Evolutionary conservation across 2,888 invertebrate genomes (phyloP).

Genomic region (Synergus itoensis): DNA sequence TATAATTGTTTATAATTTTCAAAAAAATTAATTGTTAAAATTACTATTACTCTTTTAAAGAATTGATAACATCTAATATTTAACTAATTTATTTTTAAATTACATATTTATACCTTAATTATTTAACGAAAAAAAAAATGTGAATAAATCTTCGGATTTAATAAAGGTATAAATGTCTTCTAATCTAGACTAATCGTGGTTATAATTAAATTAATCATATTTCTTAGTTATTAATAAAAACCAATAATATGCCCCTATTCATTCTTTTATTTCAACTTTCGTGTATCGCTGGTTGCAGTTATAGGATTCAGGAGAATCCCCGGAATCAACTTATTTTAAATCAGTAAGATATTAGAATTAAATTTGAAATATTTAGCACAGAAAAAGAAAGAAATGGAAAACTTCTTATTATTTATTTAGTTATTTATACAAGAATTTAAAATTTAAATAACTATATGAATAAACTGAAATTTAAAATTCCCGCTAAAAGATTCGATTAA

Average conservation of each 20-base stretch:
- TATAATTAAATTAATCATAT: too few relatives aligned
- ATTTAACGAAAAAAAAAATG: too few relatives aligned
- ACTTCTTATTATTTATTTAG: not conserved
- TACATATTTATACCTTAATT: too few relatives aligned
- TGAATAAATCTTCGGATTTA: too few relatives aligned
- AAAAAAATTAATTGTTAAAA: too few relatives aligned
- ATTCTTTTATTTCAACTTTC: not conserved
- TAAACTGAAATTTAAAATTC: not conserved
- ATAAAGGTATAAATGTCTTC: too few relatives aligned
- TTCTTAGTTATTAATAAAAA: not conserved
- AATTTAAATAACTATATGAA: not conserved
- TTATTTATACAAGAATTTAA: not conserved
- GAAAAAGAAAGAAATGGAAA: not conserved
- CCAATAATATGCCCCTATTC: not conserved
- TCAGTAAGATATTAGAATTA: too few relatives aligned
- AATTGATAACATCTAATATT: too few relatives aligned
- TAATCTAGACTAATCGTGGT: too few relatives aligned
- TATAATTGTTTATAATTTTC: not conserved
- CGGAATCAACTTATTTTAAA: too few relatives aligned
- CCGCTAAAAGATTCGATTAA: not conserved
- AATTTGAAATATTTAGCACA: not conserved
- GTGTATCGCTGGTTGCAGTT: not conserved
- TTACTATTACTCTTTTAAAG: too few relatives aligned
- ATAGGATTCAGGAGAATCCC: not conserved
- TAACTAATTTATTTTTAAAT: too few relatives aligned